Percentiles rank a stretch among this genome's conserved stretches.
Conservation (phyloP, 2,888 invertebrate species). For the Drosophila rubida region DNA sequence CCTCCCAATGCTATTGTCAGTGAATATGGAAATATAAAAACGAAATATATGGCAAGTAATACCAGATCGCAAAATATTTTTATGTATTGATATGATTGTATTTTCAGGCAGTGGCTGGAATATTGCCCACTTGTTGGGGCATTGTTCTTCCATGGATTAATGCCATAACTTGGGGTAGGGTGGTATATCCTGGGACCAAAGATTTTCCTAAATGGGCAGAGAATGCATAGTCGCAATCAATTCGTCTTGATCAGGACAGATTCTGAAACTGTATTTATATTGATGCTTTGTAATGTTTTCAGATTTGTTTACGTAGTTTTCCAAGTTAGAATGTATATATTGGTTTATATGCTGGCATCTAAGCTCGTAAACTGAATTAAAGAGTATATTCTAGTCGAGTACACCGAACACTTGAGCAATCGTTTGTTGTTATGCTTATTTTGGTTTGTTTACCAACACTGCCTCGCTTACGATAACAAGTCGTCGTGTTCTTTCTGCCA, state of each 20-base stretch:
- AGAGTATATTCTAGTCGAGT: too few species aligned
- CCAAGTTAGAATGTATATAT: too few species aligned
- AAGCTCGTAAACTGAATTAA: too few species aligned
- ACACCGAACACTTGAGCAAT: too few species aligned
- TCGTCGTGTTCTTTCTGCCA: constrained; percentile 1
- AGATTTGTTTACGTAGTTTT: too few species aligned
- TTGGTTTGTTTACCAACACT: constrained; percentile 35
- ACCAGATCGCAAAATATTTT: not conserved
- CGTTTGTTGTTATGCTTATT: too few species aligned
- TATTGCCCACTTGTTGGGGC: constrained; percentile 54
- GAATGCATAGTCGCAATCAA: not conserved
- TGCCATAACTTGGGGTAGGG: constrained; percentile 35
- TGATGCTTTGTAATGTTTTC: too few species aligned
- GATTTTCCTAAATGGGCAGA: constrained; percentile 49
- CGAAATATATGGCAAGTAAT: constrained; percentile 89
- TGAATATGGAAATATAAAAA: constrained; percentile 90
- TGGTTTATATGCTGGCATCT: too few species aligned
- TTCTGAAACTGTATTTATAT: too few species aligned
- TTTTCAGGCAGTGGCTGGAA: constrained; percentile 49
- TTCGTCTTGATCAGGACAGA: too few species aligned
- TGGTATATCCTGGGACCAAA: constrained; percentile 49
- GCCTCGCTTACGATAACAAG: constrained; percentile 30
- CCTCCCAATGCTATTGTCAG: constrained; percentile 97
- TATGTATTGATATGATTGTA: not conserved
- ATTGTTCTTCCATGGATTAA: constrained; percentile 30